phyloP scores from a whole-genome alignment of 2,888 invertebrate species.

The Metellina segmentata region DNA sequence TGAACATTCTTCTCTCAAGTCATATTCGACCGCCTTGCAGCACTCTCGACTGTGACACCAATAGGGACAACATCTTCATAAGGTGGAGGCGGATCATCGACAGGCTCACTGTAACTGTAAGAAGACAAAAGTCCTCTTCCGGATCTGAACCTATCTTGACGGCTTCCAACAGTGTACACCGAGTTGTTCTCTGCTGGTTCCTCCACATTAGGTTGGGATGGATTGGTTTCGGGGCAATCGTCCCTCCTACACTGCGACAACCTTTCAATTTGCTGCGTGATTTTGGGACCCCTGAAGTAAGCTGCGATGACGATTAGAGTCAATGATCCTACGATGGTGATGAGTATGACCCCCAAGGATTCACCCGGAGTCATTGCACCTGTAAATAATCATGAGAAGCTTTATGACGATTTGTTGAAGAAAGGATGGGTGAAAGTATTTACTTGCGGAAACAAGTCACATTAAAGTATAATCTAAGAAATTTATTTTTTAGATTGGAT shows the following conservation, averaged over 20 bases:
- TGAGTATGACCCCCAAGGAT: constrained; percentile 53
- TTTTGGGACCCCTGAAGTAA: constrained; percentile 58
- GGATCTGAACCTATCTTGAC: constrained; percentile 2
- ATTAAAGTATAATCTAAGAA: too few relatives aligned
- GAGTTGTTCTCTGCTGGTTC: neutral
- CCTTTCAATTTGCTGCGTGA: constrained; percentile 52
- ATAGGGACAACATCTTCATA: constrained; percentile 22
- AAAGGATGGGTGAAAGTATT: too few relatives aligned
- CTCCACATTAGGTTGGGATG: neutral
- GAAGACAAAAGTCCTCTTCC: constrained; percentile 17
- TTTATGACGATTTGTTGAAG: too few relatives aligned
- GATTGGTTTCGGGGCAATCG: neutral
- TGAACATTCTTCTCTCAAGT: too few relatives aligned
- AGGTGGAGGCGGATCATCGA: constrained; percentile 35
- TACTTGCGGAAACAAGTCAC: too few relatives aligned
- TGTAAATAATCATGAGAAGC: neutral
- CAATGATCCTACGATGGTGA: constrained; percentile 39
- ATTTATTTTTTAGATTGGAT: too few relatives aligned
- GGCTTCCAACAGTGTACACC: neutral
- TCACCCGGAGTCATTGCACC: constrained; percentile 26
- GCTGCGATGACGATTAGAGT: constrained; percentile 37
- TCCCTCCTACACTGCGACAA: constrained; percentile 24
- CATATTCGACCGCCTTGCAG: too few relatives aligned
- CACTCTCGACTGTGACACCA: too few relatives aligned
- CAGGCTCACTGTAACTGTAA: neutral